These are phyloP conservation scores for Agrotis ipsilon DNA, from an alignment of 2,888 invertebrate genomes.

Conservation along the genomic window DNA sequence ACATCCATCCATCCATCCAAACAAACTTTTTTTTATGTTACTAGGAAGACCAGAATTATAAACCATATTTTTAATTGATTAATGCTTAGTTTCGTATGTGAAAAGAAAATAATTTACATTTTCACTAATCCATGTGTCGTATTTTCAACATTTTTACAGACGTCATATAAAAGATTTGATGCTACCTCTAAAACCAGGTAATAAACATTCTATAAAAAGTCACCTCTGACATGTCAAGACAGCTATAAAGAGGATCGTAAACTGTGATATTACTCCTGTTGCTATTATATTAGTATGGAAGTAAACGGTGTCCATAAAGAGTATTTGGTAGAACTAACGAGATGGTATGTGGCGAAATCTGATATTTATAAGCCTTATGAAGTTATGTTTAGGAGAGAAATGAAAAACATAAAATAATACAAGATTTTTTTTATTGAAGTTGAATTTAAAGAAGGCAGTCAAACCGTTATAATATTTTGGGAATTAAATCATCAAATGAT, in stretches of 20 bases:
- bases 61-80: too few relatives aligned
- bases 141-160: constrained; percentile 14
- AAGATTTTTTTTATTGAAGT: too few relatives aligned
- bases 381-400: too few relatives aligned
- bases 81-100: background rate
- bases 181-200: constrained; percentile 33
- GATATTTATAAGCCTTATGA: too few relatives aligned
- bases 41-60: too few relatives aligned
- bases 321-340: background rate
- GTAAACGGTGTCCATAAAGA: background rate
- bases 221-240: constrained; percentile 37
- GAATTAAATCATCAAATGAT: too few relatives aligned
- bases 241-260: constrained; percentile 35
- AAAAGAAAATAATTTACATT: background rate
- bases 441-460: too few relatives aligned
- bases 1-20: too few relatives aligned
- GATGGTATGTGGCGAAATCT: too few relatives aligned
- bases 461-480: too few relatives aligned
- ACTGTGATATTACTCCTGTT: constrained; percentile 19
- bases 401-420: too few relatives aligned
- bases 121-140: background rate
- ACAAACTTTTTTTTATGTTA: too few relatives aligned
- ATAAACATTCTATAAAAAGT: constrained; percentile 51
- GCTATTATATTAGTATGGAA: constrained; percentile 1
- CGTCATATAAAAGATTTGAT: constrained; percentile 46